Evolutionary conservation across 2,888 invertebrate species (phyloP).

Genomic region (Tuberolachnus salignus): DNA sequence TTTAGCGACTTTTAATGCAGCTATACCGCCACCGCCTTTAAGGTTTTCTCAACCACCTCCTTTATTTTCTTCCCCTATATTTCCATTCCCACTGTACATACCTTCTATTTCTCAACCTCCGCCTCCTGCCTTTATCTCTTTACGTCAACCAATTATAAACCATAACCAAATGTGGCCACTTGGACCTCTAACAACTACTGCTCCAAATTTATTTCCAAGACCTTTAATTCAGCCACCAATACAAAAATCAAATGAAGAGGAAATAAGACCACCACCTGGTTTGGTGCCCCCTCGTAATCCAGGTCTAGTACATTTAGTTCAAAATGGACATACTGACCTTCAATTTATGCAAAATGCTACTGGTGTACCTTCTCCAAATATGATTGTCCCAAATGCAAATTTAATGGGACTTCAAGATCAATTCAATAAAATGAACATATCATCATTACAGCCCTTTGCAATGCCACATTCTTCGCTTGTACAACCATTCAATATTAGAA

Average conservation of each 20-base stretch:
- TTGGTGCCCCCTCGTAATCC: slow-evolving; percentile 41
- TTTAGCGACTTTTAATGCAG: slow-evolving; percentile 50
- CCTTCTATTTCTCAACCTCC: slow-evolving; percentile 53
- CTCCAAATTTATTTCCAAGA: slow-evolving; percentile 38
- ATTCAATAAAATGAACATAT: slow-evolving; percentile 47
- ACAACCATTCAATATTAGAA: slow-evolving; percentile 48
- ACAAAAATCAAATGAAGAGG: slow-evolving; percentile 48
- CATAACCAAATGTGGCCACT: slow-evolving; percentile 49
- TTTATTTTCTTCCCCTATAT: slow-evolving; percentile 47
- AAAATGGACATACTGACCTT: slow-evolving; percentile 49
- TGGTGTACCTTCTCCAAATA: slow-evolving; percentile 50
- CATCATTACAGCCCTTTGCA: slow-evolving; percentile 43
- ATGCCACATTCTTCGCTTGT: slow-evolving; percentile 50
- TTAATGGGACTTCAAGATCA: slow-evolving; percentile 50
- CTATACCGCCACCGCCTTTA: slow-evolving; percentile 50
- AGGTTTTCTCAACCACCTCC: slow-evolving; percentile 51
- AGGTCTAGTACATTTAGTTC: slow-evolving; percentile 44
- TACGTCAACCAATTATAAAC: slow-evolving; percentile 50
- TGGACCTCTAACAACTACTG: slow-evolving; percentile 40
- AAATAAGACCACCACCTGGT: slow-evolving; percentile 48
- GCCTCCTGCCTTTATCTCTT: slow-evolving; percentile 45
- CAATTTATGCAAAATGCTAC: slow-evolving; percentile 44
- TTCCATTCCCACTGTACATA: slow-evolving; percentile 54
- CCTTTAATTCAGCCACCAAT: slow-evolving; percentile 37
- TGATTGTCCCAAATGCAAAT: slow-evolving; percentile 43